Conservation (phyloP, 2,797 vertebrate genomes). For the Danio tinwini region DNA sequence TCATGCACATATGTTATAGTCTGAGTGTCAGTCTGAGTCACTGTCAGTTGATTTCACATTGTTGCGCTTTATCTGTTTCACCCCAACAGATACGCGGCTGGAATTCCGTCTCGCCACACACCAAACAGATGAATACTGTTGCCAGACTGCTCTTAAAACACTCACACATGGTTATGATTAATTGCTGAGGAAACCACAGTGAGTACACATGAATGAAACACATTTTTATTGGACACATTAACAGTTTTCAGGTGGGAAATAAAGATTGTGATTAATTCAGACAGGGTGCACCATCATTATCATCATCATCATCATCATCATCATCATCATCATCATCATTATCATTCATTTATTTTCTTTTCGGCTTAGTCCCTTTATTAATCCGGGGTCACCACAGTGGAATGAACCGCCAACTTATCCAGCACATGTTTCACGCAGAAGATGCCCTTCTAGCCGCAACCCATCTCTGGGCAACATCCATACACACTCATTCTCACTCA, state of each 20-base stretch:
- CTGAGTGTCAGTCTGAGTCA: slow-evolving; percentile 39
- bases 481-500: too few relatives aligned
- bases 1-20: slow-evolving; percentile 25
- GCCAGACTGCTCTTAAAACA: slow-evolving; percentile 15
- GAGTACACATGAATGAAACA: neutral
- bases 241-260: slow-evolving; percentile 7
- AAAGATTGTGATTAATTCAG: slow-evolving; percentile 5
- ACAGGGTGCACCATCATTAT: neutral
- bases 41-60: slow-evolving; percentile 14
- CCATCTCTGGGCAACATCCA: too few relatives aligned
- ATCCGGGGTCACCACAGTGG: too few relatives aligned
- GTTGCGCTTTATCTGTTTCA: neutral
- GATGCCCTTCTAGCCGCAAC: too few relatives aligned
- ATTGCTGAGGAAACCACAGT: neutral
- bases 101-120: neutral
- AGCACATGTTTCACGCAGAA: too few relatives aligned
- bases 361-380: too few relatives aligned
- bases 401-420: too few relatives aligned
- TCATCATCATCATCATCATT: too few relatives aligned
- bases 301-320: too few relatives aligned
- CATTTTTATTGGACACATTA: neutral
- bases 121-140: neutral
- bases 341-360: too few relatives aligned
- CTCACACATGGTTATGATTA: neutral
- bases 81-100: neutral